Conservation (phyloP, 2,888 invertebrate species). For the Dioctria rufipes region DNA sequence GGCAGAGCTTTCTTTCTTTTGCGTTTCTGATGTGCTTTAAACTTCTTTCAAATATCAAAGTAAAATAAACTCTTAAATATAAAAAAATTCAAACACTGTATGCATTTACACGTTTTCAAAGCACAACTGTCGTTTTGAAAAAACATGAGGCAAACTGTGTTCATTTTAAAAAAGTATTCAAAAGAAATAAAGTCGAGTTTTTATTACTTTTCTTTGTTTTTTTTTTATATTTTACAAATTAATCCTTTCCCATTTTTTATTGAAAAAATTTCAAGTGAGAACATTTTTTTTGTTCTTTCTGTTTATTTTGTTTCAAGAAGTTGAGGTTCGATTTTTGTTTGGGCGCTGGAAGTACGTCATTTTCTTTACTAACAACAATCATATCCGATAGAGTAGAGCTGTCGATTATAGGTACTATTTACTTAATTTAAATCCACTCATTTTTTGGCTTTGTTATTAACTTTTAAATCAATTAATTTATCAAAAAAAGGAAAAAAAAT, state of each 20-base stretch:
- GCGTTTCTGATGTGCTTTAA: slow-evolving; percentile 8
- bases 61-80: slow-evolving; percentile 44
- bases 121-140: not conserved
- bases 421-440: slow-evolving; percentile 31
- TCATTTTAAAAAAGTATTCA: slow-evolving; percentile 27
- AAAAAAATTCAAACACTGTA: slow-evolving; percentile 34
- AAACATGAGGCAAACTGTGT: slow-evolving; percentile 41
- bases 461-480: too few species aligned
- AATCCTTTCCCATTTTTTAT: not conserved
- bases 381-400: slow-evolving; percentile 43
- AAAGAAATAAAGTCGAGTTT: slow-evolving; percentile 20
- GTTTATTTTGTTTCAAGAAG: slow-evolving; percentile 68
- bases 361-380: slow-evolving; percentile 25
- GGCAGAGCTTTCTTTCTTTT: slow-evolving; percentile 51
- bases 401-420: slow-evolving; percentile 15
- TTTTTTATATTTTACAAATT: slow-evolving; percentile 55
- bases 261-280: slow-evolving; percentile 56
- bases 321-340: slow-evolving; percentile 74
- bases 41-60: slow-evolving; percentile 29
- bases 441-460: slow-evolving; percentile 30
- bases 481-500: not conserved
- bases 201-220: not conserved
- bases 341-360: slow-evolving; percentile 72
- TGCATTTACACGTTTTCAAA: slow-evolving; percentile 8
- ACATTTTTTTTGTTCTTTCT: slow-evolving; percentile 63